Percentiles rank a stretch among this genome's conserved stretches.
Evolutionary conservation across 2,797 vertebrate species (phyloP).

Genomic region (Darevskia mixta): DNA sequence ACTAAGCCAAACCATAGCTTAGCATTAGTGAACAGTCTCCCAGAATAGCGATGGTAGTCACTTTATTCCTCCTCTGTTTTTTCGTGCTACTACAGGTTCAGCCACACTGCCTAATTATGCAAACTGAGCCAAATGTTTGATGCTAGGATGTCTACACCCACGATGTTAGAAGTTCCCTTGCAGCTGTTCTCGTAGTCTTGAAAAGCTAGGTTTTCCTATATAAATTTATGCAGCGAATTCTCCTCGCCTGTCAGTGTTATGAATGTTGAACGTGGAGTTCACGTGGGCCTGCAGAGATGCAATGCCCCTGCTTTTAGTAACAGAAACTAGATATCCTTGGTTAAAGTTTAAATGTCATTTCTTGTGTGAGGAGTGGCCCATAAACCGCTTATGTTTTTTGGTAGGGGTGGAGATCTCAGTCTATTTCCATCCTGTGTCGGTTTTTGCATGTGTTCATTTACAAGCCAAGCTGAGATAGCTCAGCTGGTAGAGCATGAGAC

Average conservation of each 20-base stretch:
- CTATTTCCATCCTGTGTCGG: no score
- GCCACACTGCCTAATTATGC: no score
- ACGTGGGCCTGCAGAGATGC: fast-evolving
- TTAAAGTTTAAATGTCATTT: constrained; percentile 42
- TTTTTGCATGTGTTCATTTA: no score
- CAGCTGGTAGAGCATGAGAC: no score
- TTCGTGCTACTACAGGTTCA: no score
- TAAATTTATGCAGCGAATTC: background rate
- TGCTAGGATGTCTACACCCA: background rate
- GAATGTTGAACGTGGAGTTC: fast-evolving
- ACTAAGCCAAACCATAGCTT: no score
- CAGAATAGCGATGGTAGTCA: no score
- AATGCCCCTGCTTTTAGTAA: constrained; percentile 1
- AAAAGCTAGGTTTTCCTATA: background rate
- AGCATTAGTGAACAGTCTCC: no score
- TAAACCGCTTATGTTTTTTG: constrained; percentile 23
- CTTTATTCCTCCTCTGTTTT: no score
- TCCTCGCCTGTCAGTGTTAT: fast-evolving
- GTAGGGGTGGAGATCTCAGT: no score
- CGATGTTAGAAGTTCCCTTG: background rate
- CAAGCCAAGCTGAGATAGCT: no score
- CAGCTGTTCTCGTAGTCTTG: background rate
- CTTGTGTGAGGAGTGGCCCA: constrained; percentile 18
- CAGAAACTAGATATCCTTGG: constrained; percentile 39
- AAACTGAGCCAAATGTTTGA: no score